Base-by-base conservation (phyloP, 2,888 invertebrate genomes). In the Phrixothrix hirtus region DNA sequence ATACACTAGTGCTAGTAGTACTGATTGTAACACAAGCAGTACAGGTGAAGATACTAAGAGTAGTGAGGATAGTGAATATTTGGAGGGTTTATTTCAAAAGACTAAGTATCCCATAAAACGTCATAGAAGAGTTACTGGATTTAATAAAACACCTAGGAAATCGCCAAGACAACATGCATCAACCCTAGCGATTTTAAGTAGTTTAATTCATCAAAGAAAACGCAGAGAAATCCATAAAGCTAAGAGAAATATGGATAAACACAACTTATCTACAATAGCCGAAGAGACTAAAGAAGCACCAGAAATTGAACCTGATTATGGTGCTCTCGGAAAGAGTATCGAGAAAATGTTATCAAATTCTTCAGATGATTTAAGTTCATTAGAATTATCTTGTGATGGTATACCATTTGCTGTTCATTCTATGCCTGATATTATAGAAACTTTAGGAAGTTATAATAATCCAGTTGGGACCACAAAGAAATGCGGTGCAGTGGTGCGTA, bases 131-230 rank as follows among this genome's bases (percentile, higher is more conserved):
- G 25, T 36, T 16, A 13, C 36, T 10, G 14, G 26, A 12, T 12
- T 7, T 1, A 81, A 81, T 35, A 77, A 78, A 17, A 85, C 84
- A 54, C 88, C 92, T 0, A 78, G 93, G 29, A 92, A 92, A 69
- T 92, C 91, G 0, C 93, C 93, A 0, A 78, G 93, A 13, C 92
- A 92, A 70, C 92, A 93, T 69, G 92, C 92, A 0, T 92, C 92
- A 0, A 93, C 93, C 0, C 74, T 92, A 51, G 92, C 92, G 0
- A 89, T 92, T 48, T 83, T 92, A 1, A 86, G 86, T 29, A 84
- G 85, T 43, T 73, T 87, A 13, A 75, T 85, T 5, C 80, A 84
- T 25, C 77, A 81, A 38, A 74, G 82, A 46, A 80, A 77, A 61
- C 48, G 80, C 77, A 63, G 68, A 11, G 56, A 53, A 21, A 55